A percentile compares a stretch with the other conserved stretches of the same genome.
Evolutionary conservation across 2,888 invertebrate species (phyloP).

Genomic region (Yponomeuta malinellus): DNA sequence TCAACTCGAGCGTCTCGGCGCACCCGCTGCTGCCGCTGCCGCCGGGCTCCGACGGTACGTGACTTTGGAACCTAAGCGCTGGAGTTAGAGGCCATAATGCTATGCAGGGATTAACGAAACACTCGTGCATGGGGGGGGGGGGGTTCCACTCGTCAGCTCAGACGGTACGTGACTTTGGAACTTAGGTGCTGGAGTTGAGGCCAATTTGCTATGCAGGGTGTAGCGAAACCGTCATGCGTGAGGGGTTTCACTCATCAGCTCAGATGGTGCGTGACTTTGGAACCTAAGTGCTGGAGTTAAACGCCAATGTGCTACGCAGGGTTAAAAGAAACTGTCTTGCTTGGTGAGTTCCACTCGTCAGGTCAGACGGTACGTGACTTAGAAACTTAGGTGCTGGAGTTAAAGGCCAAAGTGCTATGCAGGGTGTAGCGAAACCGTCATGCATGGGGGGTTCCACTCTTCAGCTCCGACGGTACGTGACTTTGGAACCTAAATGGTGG

Average conservation of each 20-base stretch:
- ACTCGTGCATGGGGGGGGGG: too few relatives aligned
- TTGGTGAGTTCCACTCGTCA: too few relatives aligned
- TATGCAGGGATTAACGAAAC: too few relatives aligned
- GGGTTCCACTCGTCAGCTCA: constrained; percentile 76
- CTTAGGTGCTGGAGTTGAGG: neutral
- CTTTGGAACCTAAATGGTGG: neutral
- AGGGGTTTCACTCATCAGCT: constrained; percentile 74
- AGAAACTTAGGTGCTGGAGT: too few relatives aligned
- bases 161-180: constrained; percentile 56
- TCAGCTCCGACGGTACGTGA: constrained; percentile 75
- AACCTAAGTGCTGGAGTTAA: neutral
- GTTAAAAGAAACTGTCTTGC: too few relatives aligned
- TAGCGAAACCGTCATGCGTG: too few relatives aligned
- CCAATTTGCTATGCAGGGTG: neutral
- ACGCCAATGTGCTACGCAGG: too few relatives aligned
- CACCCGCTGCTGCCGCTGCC: constrained; percentile 95
- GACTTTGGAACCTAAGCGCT: constrained; percentile 19
- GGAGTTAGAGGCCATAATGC: neutral
- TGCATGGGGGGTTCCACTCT: constrained; percentile 61
- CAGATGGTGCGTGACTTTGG: constrained; percentile 60
- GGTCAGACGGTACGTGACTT: too few relatives aligned
- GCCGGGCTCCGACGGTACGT: constrained; percentile 78
- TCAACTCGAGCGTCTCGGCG: constrained; percentile 92
- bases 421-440: too few relatives aligned
- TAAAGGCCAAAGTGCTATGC: too few relatives aligned